phyloP scores from a whole-genome alignment of 2,888 invertebrate species.

The Tenthredo livida region DNA sequence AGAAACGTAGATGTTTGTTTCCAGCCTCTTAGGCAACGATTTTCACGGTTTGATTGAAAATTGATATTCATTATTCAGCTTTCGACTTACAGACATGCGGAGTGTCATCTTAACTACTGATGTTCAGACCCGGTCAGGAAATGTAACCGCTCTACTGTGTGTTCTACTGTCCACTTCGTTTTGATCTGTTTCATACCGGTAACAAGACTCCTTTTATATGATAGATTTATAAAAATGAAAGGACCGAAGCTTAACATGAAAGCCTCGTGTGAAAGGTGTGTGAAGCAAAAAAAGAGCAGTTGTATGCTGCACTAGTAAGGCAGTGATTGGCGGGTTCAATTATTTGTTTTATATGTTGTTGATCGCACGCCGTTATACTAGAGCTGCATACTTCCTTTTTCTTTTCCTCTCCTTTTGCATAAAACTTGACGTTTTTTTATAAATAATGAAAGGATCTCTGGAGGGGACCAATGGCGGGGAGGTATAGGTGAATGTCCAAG shows the following conservation, averaged over 20 bases:
- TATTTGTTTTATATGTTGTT: slow-evolving; percentile 18
- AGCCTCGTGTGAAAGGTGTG: slow-evolving; percentile 63
- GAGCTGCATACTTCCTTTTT: background rate
- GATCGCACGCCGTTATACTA: background rate
- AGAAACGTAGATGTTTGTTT: background rate
- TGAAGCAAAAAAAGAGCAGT: slow-evolving; percentile 58
- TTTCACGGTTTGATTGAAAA: background rate
- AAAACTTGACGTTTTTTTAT: background rate
- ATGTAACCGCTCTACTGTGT: slow-evolving; percentile 35
- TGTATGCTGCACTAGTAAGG: background rate
- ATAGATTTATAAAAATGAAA: slow-evolving; percentile 67
- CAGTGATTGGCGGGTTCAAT: slow-evolving; percentile 20
- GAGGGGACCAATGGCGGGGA: background rate
- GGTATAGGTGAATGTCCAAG: slow-evolving; percentile 66
- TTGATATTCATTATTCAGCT: background rate
- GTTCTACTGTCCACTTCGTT: slow-evolving; percentile 57
- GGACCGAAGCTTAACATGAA: slow-evolving; percentile 57
- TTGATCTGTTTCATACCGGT: slow-evolving; percentile 64
- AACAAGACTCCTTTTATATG: slow-evolving; percentile 67
- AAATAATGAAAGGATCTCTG: background rate
- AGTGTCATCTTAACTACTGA: slow-evolving; percentile 59
- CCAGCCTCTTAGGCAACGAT: background rate
- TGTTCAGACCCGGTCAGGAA: slow-evolving; percentile 36
- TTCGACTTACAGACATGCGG: slow-evolving; percentile 66
- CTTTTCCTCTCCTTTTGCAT: slow-evolving; percentile 18